phyloP scores from a whole-genome alignment of 2,797 vertebrate genomes.

The Premnoplex brunnescens region DNA sequence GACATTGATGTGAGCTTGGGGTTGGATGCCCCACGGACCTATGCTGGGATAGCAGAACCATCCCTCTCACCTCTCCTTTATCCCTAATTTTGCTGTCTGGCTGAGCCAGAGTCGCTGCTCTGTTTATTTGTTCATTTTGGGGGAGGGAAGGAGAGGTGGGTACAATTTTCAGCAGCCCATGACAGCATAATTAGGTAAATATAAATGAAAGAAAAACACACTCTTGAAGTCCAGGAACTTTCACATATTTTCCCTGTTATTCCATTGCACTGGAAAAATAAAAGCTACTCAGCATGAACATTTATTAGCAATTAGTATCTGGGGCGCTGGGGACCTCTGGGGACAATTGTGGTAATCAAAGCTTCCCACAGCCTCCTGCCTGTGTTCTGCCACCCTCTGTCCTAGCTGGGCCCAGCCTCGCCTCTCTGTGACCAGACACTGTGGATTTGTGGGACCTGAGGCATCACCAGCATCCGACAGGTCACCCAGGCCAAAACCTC shows the following conservation, averaged over 20 bases:
- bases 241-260: constrained; percentile 62
- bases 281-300: constrained; percentile 64
- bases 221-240: constrained; percentile 17
- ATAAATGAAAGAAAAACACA: constrained; percentile 63
- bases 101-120: not conserved
- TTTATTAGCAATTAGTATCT: constrained; percentile 61
- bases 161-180: constrained; percentile 20
- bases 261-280: constrained; percentile 60
- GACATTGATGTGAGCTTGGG: not conserved
- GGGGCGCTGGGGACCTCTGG: not conserved
- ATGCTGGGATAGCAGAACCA: not conserved
- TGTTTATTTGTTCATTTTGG: constrained; percentile 12
- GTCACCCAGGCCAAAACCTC: not conserved
- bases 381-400: not conserved
- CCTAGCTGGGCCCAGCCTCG: not conserved
- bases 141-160: not conserved
- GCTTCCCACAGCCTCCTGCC: constrained; percentile 23
- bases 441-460: not conserved
- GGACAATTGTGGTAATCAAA: not conserved
- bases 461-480: not conserved
- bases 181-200: constrained; percentile 63
- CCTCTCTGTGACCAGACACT: not conserved
- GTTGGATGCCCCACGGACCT: not conserved
- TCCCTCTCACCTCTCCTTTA: not conserved
- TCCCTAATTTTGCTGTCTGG: not conserved